Percentiles rank a stretch among this genome's conserved stretches.
These are phyloP conservation scores for Hippocampus guttulatus DNA, from an alignment of 2,113 vertebrate genomes.

Conservation along the genomic window DNA sequence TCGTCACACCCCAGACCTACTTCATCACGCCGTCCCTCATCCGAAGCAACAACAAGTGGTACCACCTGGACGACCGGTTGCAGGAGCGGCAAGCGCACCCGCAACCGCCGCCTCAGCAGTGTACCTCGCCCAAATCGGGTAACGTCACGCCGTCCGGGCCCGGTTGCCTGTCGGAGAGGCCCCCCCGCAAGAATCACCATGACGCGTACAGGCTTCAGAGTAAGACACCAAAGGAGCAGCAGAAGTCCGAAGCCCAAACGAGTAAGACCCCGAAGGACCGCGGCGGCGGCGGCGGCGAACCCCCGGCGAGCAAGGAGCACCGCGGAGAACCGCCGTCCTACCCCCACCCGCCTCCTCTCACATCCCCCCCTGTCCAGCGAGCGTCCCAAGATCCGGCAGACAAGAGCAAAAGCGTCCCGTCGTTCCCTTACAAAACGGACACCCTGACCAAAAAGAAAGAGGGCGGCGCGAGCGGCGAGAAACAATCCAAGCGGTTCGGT, in stretches of 20 bases:
- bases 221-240: conserved; percentile 91
- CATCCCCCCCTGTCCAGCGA: conserved; percentile 80
- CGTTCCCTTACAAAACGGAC: conserved; percentile 93
- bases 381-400: conserved; percentile 82
- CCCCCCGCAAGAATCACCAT: conserved; percentile 89
- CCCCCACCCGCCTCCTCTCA: conserved; percentile 76
- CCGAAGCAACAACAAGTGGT: conserved; percentile 82
- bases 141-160: conserved; percentile 86
- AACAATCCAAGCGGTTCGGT: conserved; percentile 96
- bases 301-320: conserved; percentile 79
- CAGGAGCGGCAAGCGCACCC: conserved; percentile 80
- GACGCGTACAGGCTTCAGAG: conserved; percentile 90
- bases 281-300: conserved; percentile 71
- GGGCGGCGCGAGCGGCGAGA: conserved; percentile 78
- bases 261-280: conserved; percentile 87
- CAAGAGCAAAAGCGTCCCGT: conserved; percentile 89
- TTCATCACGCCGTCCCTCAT: conserved; percentile 99
- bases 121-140: conserved; percentile 90
- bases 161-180: conserved; percentile 86
- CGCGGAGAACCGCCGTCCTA: conserved; percentile 83
- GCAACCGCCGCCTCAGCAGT: conserved; percentile 78
- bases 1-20: conserved; percentile 97
- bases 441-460: conserved; percentile 92
- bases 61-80: conserved; percentile 97
- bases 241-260: conserved; percentile 82